Evolutionary conservation across 2,113 vertebrate species (phyloP), one percentile per base, ranked within the genome.

Genomic region (Oryzias javanicus): DNA sequence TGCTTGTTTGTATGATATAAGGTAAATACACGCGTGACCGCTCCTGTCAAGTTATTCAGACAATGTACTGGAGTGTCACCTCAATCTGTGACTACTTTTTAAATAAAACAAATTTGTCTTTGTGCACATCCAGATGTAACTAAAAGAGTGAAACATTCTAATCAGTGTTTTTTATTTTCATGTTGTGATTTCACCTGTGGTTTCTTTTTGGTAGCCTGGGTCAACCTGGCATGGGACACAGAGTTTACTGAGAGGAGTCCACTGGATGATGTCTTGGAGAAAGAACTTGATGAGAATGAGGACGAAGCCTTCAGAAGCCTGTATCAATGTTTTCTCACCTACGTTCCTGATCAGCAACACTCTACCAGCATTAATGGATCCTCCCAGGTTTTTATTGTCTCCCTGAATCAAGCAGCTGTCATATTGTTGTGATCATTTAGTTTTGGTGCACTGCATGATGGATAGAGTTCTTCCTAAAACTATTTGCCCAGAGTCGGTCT

Each of bases 191-290:
- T 47, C 6, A 19, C 3, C 46, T 79, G 29, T 75, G 29, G 6
- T 74, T 76, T 59, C 19, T 80, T 35, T 35, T 35, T 35, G 8
- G 35, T 35, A 99, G 97, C 22, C 3, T 99, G 97, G 96, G 95
- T 92, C 41, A 85, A 91, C 6, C 17, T 83, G 0, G 90, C 91
- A 0, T 98, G 97, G 97, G 94, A 95, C 0, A 60, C 89, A 20
- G 96, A 98, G 51, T 98, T 99, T 87, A 96, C 90, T 0, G 95
- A 98, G 16, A 54, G 70, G 0, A 93, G 92, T 1, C 85, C 90
- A 0, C 80, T 98, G 64, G 93, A 97, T 46, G 1, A 81, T 3
- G 5, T 14, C 14, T 4, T 91, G 3, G 93, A 85, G 0, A 85
- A 87, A 0, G 85, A 89, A 14, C 90, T 97, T 7, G 2, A 72